Evolutionary conservation across 2,888 invertebrate genomes (phyloP).

Genomic region (Amphipoea lucens): DNA sequence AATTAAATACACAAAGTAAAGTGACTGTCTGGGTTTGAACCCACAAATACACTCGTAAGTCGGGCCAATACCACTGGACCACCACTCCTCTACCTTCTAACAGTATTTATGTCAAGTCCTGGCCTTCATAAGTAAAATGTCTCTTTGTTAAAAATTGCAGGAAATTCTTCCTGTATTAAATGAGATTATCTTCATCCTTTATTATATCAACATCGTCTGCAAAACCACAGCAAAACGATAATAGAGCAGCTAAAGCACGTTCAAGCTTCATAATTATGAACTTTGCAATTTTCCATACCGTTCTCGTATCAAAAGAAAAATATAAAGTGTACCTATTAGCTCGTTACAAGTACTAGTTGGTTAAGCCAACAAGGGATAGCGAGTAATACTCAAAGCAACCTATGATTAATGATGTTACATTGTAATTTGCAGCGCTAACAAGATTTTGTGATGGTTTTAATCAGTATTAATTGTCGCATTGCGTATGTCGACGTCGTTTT

Average conservation of each 20-base stretch:
- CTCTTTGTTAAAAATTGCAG: neutral
- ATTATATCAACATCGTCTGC: neutral
- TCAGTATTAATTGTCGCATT: slow-evolving; percentile 40
- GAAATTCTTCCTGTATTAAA: neutral
- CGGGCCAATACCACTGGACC: no score
- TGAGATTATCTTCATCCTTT: neutral
- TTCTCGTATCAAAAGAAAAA: slow-evolving; percentile 42
- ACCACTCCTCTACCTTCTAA: no score
- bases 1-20: no score
- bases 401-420: slow-evolving; percentile 52
- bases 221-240: neutral
- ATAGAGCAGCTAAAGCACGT: neutral
- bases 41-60: no score
- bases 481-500: slow-evolving; percentile 18
- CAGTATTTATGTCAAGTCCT: neutral
- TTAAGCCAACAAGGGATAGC: slow-evolving; percentile 24
- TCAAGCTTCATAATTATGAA: slow-evolving; percentile 2
- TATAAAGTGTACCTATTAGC: slow-evolving; percentile 37
- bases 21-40: no score
- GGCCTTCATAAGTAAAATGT: neutral
- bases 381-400: slow-evolving; percentile 30
- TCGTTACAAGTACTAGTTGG: slow-evolving; percentile 22
- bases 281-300: slow-evolving; percentile 11
- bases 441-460: slow-evolving; percentile 44
- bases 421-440: slow-evolving; percentile 46